phyloP scores from a whole-genome alignment of 1,140 invertebrate genomes.

The Metaphire vulgaris region DNA sequence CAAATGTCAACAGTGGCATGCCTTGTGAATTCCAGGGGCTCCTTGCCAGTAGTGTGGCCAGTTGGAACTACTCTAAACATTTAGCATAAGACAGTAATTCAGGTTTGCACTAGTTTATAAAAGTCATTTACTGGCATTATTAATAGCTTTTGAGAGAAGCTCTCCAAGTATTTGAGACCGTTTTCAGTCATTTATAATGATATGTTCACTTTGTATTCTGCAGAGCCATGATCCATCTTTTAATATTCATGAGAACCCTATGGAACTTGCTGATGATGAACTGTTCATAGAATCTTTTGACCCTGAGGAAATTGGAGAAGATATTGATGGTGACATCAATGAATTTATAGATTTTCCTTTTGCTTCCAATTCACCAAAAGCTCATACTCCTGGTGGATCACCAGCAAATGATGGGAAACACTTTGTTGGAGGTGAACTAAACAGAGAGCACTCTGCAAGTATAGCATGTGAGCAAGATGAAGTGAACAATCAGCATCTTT shows the following conservation, averaged over 20 bases:
- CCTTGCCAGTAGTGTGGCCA: too few relatives aligned
- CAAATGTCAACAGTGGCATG: too few relatives aligned
- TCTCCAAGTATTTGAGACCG: too few relatives aligned
- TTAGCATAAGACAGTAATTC: too few relatives aligned
- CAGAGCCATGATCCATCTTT: neutral
- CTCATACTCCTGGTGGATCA: conserved; percentile 48
- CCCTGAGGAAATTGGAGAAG: conserved; percentile 46
- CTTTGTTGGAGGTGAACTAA: neutral
- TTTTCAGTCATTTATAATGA: too few relatives aligned
- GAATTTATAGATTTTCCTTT: conserved; percentile 66
- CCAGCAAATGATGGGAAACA: conserved; percentile 53
- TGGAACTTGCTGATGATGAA: conserved; percentile 8
- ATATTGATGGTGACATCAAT: conserved; percentile 67
- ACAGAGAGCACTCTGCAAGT: conserved; percentile 32
- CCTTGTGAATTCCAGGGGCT: too few relatives aligned
- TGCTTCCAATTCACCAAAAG: conserved; percentile 57
- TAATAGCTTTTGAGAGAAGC: too few relatives aligned
- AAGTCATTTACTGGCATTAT: too few relatives aligned
- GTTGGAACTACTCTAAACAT: too few relatives aligned
- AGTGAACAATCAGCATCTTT: conserved; percentile 54
- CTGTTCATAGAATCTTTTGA: conserved; percentile 10
- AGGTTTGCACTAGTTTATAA: too few relatives aligned
- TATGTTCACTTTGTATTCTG: neutral
- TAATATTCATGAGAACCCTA: neutral
- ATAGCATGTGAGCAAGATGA: conserved; percentile 41